These are phyloP conservation scores for Antheraea yamamai DNA, from an alignment of 2,888 invertebrate genomes.

Conservation along the genomic window DNA sequence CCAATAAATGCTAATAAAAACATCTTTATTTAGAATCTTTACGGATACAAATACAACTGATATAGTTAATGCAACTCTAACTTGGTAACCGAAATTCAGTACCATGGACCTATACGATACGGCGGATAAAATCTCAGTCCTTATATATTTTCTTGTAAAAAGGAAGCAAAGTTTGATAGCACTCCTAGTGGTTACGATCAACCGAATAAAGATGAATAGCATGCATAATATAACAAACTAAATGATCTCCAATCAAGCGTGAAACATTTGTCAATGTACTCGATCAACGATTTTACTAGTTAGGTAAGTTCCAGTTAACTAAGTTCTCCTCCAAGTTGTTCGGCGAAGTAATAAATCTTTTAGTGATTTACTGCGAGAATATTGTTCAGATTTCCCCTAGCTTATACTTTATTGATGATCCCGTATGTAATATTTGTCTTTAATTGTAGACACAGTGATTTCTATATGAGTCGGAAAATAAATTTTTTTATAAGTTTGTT, in stretches of 20 bases:
- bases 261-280: constrained; percentile 5
- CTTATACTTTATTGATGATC: neutral
- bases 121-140: neutral
- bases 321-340: constrained; percentile 20
- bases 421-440: neutral
- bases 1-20: no score
- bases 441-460: neutral
- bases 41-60: no score
- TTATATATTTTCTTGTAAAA: neutral
- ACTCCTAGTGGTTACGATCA: neutral
- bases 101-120: neutral
- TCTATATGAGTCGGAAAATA: no score
- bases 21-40: no score
- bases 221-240: constrained; percentile 1
- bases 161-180: neutral
- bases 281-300: constrained; percentile 5
- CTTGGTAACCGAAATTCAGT: neutral
- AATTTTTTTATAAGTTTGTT: no score
- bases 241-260: constrained; percentile 1
- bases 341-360: constrained; percentile 24
- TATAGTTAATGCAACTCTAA: neutral
- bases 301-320: constrained; percentile 6
- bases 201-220: neutral
- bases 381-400: constrained; percentile 17
- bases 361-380: constrained; percentile 17